Evolutionary conservation across 2,888 invertebrate species (phyloP), one percentile per base, ranked within the genome.

Genomic region (Drosophila ochracea): DNA sequence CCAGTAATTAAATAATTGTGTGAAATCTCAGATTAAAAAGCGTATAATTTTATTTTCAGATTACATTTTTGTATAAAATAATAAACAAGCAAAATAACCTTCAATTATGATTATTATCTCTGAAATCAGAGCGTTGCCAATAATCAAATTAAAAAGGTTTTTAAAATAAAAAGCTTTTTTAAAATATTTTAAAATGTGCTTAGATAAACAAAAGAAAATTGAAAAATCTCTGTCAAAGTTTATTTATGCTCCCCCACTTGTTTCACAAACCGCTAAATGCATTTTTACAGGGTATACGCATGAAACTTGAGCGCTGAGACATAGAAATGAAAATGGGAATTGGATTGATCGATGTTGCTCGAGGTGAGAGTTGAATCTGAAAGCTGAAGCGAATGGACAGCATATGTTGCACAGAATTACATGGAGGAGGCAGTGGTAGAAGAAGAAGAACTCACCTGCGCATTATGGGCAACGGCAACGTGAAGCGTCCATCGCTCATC

Each of bases 381-480:
- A 37, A 62, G 39, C 47, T 52, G 50, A 50, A 16, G 30, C 43
- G 67, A 59, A 35, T 49, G 53, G 31, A 74, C 64, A 60, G 39
- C 47, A 30, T 61, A 64, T 11, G 55, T 50, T 60, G 49, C 74
- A 63, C 25, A 47, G 9, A 25, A 9, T 16, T 16, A 53, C 21
- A 53, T 31, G n/a, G 9, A 57, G 30, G 9, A 21, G n/a, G 41
- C 30, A 6, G 13, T 30, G 33, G 9, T 50, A 21, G 49, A 35
- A 57, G 33, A 28, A 52, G n/a, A 13, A 35, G 41, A 62, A 91
- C 93, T 92, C 73, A 93, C 93, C 93, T 93, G 92, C 93, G 89
- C 66, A 93, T 93, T 69, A 93, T 92, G 82, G 93, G 93, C 79
- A 93, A 86, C 63, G 93, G 93, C 75, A 93, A 86, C 43, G 93